Evolutionary conservation across 2,797 vertebrate species (phyloP).

Genomic region (Spinus olivaceus): DNA sequence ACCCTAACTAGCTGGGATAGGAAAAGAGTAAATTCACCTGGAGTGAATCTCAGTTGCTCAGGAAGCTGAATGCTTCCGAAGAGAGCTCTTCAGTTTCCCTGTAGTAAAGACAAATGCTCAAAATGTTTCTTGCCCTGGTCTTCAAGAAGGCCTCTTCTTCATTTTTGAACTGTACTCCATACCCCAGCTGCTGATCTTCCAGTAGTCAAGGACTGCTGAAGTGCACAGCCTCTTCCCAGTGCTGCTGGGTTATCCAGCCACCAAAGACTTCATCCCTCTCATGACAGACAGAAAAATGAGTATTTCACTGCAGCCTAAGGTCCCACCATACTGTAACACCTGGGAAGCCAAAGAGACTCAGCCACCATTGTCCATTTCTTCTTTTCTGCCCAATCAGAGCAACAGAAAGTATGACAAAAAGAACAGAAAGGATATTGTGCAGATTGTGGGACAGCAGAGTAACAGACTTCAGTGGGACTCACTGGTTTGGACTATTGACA

Average conservation of each 20-base stretch:
- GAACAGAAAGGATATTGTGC: not conserved
- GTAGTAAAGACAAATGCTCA: not conserved
- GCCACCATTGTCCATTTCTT: not conserved
- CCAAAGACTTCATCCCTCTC: not conserved
- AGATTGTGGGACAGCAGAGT: not conserved
- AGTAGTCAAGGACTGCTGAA: not conserved
- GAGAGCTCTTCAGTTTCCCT: not conserved
- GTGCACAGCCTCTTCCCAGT: not conserved
- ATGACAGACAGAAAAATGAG: accelerated
- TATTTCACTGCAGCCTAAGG: not conserved
- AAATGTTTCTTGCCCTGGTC: not conserved
- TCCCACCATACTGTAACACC: not conserved
- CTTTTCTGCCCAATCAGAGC: not conserved
- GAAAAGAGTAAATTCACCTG: not conserved
- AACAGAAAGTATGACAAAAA: not conserved
- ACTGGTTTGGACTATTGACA: not conserved
- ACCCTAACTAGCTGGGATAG: accelerated
- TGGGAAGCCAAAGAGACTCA: not conserved
- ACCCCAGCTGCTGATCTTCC: not conserved
- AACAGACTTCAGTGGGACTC: not conserved
- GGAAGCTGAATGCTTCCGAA: not conserved
- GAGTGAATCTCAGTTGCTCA: not conserved
- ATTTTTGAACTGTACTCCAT: not conserved
- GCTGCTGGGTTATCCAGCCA: not conserved
- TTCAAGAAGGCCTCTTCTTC: not conserved